Percentiles rank a stretch among this genome's conserved stretches.
Conservation (phyloP, 92 coral and sea anemone genomes). For the Zoanthus sociatus region DNA sequence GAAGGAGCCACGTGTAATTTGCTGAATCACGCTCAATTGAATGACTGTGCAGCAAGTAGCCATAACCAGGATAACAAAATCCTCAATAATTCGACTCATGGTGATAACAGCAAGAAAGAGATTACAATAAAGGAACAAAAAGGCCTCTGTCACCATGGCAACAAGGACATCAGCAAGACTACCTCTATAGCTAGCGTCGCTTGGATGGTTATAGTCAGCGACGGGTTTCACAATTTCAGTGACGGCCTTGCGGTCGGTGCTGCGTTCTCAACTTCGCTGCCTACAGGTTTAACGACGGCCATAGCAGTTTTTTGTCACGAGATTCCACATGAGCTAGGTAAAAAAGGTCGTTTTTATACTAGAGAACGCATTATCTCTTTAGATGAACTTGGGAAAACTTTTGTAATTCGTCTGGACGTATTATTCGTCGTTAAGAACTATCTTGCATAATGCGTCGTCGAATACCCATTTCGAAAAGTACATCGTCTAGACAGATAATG, state of each 20-base stretch:
- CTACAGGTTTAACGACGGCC: conserved; percentile 90
- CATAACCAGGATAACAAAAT: neutral
- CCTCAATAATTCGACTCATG: neutral
- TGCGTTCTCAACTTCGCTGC: conserved; percentile 84
- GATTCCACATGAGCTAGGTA: conserved; percentile 93
- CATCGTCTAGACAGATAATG: no score
- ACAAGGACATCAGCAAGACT: conserved; percentile 52
- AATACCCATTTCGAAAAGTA: no score
- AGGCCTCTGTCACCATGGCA: conserved; percentile 66
- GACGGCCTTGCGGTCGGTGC: conserved; percentile 98
- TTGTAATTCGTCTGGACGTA: no score
- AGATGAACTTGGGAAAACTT: no score
- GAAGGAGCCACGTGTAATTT: conserved; percentile 1
- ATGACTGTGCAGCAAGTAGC: neutral
- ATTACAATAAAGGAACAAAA: neutral
- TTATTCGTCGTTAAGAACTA: no score
- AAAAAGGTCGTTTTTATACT: no score
- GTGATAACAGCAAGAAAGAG: neutral
- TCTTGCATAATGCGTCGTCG: no score
- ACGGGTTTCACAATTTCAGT: conserved; percentile 95
- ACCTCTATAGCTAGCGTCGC: conserved; percentile 88
- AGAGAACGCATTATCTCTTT: no score
- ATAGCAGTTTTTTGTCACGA: conserved; percentile 96
- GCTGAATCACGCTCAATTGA: neutral
- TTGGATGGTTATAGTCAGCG: conserved; percentile 99